These are phyloP conservation scores for Porites rus DNA, from an alignment of 92 coral and sea anemone species.

Conservation along the genomic window DNA sequence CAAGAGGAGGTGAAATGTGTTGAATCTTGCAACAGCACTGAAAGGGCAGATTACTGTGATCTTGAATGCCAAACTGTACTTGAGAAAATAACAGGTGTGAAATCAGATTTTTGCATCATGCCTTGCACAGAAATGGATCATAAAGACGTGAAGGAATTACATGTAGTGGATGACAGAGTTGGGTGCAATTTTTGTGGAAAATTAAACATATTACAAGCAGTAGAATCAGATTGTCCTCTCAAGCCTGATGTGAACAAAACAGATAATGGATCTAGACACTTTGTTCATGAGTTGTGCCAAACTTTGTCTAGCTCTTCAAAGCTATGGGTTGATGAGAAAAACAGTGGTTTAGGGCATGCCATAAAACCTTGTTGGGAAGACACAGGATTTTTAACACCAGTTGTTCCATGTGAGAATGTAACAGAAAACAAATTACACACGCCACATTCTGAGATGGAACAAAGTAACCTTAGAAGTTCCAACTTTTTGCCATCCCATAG, in stretches of 20 bases:
- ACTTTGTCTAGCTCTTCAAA: background rate
- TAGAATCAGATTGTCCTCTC: background rate
- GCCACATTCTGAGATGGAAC: background rate
- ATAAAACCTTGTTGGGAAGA: conserved; percentile 3
- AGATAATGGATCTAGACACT: background rate
- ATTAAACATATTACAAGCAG: background rate
- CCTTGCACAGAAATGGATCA: background rate
- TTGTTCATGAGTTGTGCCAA: background rate
- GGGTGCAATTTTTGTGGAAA: background rate
- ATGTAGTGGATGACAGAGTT: background rate
- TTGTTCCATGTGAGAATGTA: background rate
- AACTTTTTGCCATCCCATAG: background rate
- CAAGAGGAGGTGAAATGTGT: background rate
- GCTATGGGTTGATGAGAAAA: background rate
- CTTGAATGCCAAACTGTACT: background rate
- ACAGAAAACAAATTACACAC: too few species aligned
- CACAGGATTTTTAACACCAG: background rate
- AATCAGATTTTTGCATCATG: too few species aligned
- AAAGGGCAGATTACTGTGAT: background rate
- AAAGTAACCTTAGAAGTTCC: background rate
- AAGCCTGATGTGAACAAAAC: background rate
- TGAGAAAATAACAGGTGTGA: background rate
- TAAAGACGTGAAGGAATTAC: background rate
- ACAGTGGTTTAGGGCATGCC: background rate
- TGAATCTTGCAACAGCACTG: background rate